Percentiles rank a stretch among this genome's conserved stretches.
These are phyloP conservation scores for Cossypha heuglini DNA, from an alignment of 2,797 vertebrate species.

Conservation along the genomic window DNA sequence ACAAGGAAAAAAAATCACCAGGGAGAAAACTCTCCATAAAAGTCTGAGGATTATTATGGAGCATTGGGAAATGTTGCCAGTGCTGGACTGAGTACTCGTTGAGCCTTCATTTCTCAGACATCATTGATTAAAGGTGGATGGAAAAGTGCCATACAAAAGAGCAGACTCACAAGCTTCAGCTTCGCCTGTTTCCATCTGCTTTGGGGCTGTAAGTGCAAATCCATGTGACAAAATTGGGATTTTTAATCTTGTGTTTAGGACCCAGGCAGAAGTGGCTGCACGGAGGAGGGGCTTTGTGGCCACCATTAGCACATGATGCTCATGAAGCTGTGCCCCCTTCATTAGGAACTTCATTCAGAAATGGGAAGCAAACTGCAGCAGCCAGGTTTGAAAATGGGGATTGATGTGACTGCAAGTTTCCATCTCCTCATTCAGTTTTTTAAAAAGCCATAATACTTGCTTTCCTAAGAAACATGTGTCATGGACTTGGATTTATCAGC, in stretches of 20 bases:
- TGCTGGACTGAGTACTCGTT: neutral
- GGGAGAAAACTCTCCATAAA: conserved; percentile 56
- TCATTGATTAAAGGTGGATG: conserved; percentile 36
- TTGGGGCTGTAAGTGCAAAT: neutral
- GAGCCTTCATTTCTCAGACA: neutral
- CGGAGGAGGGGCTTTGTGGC: neutral
- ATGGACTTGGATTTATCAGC: neutral
- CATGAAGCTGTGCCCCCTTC: neutral
- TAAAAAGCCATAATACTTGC: neutral
- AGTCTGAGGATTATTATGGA: conserved; percentile 25
- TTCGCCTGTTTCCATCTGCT: neutral
- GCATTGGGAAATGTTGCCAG: conserved; percentile 14
- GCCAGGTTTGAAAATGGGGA: neutral
- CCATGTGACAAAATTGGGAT: neutral
- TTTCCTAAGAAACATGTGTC: neutral
- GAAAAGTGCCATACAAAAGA: conserved; percentile 24
- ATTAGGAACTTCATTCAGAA: neutral
- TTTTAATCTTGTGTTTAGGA: neutral
- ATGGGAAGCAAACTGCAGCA: neutral
- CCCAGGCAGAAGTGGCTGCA: neutral
- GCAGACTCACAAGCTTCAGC: neutral
- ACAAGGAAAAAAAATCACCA: conserved; percentile 54
- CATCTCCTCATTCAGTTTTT: neutral
- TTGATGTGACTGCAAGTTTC: neutral
- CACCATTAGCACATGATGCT: neutral